These are phyloP conservation scores for Orestias chungarensis DNA, from an alignment of 2,797 vertebrate genomes.

Conservation along the genomic window DNA sequence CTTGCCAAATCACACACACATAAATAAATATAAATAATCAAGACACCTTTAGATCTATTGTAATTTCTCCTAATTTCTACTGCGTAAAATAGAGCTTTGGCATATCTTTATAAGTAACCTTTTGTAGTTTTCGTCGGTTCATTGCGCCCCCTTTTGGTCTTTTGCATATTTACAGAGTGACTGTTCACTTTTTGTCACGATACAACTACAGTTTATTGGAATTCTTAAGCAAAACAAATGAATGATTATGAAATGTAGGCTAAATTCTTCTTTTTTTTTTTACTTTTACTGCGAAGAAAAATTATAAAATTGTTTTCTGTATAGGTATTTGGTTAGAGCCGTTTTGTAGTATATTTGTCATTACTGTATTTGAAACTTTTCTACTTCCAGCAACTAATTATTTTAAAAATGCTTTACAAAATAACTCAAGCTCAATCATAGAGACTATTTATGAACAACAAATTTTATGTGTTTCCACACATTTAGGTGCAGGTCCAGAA, in stretches of 20 bases:
- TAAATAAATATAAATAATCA: too few species aligned
- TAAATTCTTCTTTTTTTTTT: neutral
- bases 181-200: neutral
- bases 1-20: too few species aligned
- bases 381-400: neutral
- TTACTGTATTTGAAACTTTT: too few species aligned
- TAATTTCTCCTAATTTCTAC: neutral
- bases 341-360: neutral
- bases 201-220: neutral
- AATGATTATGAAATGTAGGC: neutral
- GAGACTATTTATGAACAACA: neutral
- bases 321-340: neutral
- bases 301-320: neutral
- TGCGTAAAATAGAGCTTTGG: too few species aligned
- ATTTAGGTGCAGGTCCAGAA: neutral
- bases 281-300: neutral
- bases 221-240: neutral
- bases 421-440: neutral
- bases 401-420: neutral
- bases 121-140: neutral
- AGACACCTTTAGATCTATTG: neutral
- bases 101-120: neutral
- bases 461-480: neutral
- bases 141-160: slow-evolving; percentile 1
- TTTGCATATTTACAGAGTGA: neutral